Percentiles rank a stretch among this genome's conserved stretches.
Evolutionary conservation across 2,113 vertebrate genomes (phyloP).

Genomic region (Chunga burmeisteri): DNA sequence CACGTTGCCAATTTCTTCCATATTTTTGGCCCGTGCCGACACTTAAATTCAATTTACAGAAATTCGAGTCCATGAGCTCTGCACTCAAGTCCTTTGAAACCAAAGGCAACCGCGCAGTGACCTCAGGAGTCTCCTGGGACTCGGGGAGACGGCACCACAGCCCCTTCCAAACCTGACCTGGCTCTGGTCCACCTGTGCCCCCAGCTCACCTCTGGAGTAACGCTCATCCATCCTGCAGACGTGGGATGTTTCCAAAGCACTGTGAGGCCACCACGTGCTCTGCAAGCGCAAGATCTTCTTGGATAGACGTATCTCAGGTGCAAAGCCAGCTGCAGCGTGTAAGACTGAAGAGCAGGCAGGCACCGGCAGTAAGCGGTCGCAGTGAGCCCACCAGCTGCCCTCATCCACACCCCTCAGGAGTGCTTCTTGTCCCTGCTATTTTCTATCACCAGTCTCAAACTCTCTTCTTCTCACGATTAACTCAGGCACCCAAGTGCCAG

Average conservation of each 20-base stretch:
- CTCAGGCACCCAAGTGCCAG: not conserved
- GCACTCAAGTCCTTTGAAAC: not conserved
- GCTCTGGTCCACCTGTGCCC: not conserved
- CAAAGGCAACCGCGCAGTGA: not conserved
- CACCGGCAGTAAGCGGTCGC: not conserved
- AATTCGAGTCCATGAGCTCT: not conserved
- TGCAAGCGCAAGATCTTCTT: not conserved
- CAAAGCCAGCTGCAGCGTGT: not conserved
- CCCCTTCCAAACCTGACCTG: not conserved
- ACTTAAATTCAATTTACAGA: not conserved
- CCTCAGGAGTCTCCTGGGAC: not conserved
- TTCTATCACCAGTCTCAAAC: accelerated
- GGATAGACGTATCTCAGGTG: not conserved
- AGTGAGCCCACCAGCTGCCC: not conserved
- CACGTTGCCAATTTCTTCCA: not conserved
- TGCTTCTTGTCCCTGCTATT: not conserved
- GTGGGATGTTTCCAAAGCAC: not conserved
- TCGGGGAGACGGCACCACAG: accelerated
- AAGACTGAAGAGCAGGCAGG: not conserved
- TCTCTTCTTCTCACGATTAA: not conserved
- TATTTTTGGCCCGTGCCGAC: not conserved
- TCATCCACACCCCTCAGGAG: accelerated
- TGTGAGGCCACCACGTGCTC: not conserved
- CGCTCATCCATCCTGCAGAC: accelerated
- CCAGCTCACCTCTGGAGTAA: accelerated